Percentiles rank a stretch among this genome's conserved stretches.
These are phyloP conservation scores for Trissolcus japonicus DNA, from an alignment of 2,888 invertebrate genomes.

Conservation along the genomic window DNA sequence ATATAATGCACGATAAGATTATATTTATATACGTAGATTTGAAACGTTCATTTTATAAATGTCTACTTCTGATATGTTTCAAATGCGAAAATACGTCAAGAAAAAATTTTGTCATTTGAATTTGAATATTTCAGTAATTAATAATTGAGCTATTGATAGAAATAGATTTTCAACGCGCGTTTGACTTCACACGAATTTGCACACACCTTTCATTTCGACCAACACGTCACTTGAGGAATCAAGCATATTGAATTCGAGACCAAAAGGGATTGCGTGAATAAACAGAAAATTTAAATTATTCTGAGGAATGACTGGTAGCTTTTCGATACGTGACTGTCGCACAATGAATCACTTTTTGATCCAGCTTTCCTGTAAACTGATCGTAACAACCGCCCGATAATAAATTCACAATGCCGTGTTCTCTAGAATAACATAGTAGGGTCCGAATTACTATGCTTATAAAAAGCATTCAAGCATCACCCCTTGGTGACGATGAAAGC, in stretches of 20 bases:
- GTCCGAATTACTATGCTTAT: conserved; percentile 60
- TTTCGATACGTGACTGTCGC: conserved; percentile 53
- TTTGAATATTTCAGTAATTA: too few species aligned
- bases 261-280: conserved; percentile 32
- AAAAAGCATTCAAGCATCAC: conserved; percentile 62
- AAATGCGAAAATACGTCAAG: neutral
- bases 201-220: conserved; percentile 18
- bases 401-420: conserved; percentile 50
- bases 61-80: neutral
- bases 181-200: neutral
- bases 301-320: conserved; percentile 49
- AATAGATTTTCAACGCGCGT: neutral
- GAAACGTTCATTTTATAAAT: neutral
- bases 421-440: conserved; percentile 60
- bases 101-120: neutral
- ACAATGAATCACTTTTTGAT: conserved; percentile 47
- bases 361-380: conserved; percentile 48
- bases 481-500: conserved; percentile 49
- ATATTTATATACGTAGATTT: neutral
- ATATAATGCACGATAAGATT: conserved; percentile 1
- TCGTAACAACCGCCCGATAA: conserved; percentile 57
- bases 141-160: too few species aligned
- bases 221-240: conserved; percentile 16
- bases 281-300: conserved; percentile 43
- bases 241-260: conserved; percentile 16